Evolutionary conservation across 2,113 vertebrate species (phyloP).

Genomic region (Phrynosoma blainvillii): DNA sequence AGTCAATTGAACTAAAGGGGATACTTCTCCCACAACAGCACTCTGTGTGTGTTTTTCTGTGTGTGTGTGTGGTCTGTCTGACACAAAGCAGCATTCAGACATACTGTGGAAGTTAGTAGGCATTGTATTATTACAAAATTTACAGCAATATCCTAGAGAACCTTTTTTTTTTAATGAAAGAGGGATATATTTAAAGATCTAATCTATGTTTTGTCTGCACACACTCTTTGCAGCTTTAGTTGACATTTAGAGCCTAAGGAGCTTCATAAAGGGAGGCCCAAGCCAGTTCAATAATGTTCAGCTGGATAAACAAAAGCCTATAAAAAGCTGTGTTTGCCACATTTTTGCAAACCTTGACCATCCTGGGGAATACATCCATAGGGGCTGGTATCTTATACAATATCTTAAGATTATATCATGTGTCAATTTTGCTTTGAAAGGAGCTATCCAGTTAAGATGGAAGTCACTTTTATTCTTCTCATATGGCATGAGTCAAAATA

Average conservation of each 20-base stretch:
- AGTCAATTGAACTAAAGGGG: conserved; percentile 57
- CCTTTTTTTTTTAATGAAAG: conserved; percentile 40
- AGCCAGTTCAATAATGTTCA: conserved; percentile 20
- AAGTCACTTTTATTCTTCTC: no score
- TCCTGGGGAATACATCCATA: not conserved
- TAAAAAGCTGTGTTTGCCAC: not conserved
- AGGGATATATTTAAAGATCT: conserved; percentile 55
- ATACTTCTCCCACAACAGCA: conserved; percentile 53
- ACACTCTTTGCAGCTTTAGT: conserved; percentile 55
- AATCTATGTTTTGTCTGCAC: conserved; percentile 69
- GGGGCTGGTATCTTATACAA: not conserved
- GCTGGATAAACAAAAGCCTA: not conserved
- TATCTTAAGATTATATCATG: not conserved
- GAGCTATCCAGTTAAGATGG: no score
- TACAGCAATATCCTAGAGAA: conserved; percentile 59
- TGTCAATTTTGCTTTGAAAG: no score
- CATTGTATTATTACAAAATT: conserved; percentile 67
- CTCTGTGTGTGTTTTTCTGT: no score
- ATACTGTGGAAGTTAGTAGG: conserved; percentile 50
- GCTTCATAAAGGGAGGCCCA: conserved; percentile 44
- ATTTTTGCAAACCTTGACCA: not conserved
- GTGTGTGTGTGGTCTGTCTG: not conserved
- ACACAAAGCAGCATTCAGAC: conserved; percentile 56
- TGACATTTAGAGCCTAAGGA: conserved; percentile 24
- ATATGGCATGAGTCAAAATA: no score